Conservation (phyloP, 1,140 invertebrate species). For the Dendrolimus kikuchii region DNA sequence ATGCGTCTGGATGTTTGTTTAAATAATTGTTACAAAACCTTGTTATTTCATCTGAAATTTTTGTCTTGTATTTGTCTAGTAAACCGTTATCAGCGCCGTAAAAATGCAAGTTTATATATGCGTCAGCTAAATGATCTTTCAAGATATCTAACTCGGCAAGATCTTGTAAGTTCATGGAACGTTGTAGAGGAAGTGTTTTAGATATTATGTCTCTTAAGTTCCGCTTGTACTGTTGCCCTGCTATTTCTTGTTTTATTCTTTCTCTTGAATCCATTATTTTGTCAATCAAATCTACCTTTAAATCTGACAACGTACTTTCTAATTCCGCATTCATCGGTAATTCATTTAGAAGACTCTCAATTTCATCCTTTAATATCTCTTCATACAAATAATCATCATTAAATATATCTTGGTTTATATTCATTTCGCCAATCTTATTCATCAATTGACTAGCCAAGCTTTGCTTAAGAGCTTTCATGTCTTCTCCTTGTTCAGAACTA, state of each 20-base stretch:
- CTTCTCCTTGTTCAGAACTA: conserved; percentile 8
- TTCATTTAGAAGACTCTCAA: conserved; percentile 16
- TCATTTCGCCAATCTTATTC: conserved; percentile 20
- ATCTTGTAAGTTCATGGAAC: conserved; percentile 8
- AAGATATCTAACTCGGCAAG: conserved; percentile 20
- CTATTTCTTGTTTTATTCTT: conserved; percentile 12
- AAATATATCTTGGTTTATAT: conserved; percentile 26
- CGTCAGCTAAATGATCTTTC: conserved; percentile 26
- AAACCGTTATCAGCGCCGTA: conserved; percentile 6
- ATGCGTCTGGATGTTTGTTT: no score
- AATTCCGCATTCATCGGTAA: conserved; percentile 13
- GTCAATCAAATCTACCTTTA: conserved; percentile 12
- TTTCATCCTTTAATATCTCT: conserved; percentile 18
- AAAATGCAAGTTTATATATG: conserved; percentile 25
- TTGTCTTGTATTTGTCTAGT: conserved; percentile 15
- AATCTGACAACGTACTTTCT: conserved; percentile 2
- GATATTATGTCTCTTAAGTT: conserved; percentile 18
- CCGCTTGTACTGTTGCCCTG: conserved; percentile 20
- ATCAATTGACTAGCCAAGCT: conserved; percentile 16
- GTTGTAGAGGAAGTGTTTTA: conserved; percentile 11
- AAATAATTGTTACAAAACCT: conserved; percentile 10
- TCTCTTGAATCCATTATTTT: conserved; percentile 16
- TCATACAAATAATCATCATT: conserved; percentile 23
- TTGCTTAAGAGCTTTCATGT: conserved; percentile 10
- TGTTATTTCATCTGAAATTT: conserved; percentile 13